Evolutionary conservation across 2,797 vertebrate genomes (phyloP).

Genomic region (Cottoperca gobio): DNA sequence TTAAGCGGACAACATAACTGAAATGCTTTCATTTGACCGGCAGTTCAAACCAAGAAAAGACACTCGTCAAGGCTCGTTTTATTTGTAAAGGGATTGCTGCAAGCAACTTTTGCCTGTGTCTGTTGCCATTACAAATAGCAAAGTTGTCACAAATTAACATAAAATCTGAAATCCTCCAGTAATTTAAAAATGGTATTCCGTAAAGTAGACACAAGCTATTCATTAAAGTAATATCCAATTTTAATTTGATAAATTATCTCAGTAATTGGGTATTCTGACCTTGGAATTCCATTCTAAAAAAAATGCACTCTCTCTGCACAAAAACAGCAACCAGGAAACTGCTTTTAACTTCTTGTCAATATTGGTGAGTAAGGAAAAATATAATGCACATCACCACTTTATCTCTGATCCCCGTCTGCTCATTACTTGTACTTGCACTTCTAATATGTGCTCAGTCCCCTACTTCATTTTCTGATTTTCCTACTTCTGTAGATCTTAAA

Average conservation of each 20-base stretch:
- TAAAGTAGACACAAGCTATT: neutral
- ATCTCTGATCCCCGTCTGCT: neutral
- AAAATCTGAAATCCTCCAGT: neutral
- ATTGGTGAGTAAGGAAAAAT: conserved; percentile 16
- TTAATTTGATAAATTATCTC: conserved; percentile 8
- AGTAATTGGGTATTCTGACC: conserved; percentile 19
- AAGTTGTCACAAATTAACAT: neutral
- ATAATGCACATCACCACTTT: conserved; percentile 2
- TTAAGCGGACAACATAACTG: conserved; percentile 24
- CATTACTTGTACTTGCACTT: neutral
- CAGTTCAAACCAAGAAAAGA: conserved; percentile 11
- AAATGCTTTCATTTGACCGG: conserved; percentile 24
- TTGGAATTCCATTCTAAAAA: conserved; percentile 30
- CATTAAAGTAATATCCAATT: neutral
- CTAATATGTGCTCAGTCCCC: neutral
- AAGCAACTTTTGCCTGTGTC: neutral
- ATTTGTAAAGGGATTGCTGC: neutral
- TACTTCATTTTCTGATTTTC: conserved; percentile 16
- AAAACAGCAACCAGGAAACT: conserved; percentile 26
- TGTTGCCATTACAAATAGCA: conserved; percentile 5
- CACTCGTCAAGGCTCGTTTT: conserved; percentile 4
- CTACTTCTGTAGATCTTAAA: neutral
- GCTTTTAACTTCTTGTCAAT: conserved; percentile 12
- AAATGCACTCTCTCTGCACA: neutral
- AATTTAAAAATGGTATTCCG: neutral